Evolutionary conservation across 2,797 vertebrate species (phyloP), one percentile per base, ranked within the genome.

Genomic region (Cynopterus sphinx): DNA sequence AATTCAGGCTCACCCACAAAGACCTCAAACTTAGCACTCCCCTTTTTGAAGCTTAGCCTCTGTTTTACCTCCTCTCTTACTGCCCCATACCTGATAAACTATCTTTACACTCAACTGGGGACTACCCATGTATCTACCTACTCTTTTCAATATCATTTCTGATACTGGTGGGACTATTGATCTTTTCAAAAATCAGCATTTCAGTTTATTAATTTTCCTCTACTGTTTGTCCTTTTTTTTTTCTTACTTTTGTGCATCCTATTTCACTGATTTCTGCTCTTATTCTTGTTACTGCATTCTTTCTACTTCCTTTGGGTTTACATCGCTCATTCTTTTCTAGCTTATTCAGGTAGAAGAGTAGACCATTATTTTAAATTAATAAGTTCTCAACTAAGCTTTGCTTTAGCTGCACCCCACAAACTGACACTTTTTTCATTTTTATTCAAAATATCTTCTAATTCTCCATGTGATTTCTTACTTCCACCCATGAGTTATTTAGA

Each of bases 241-340:
- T 49, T 49, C 49, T 49, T 49, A 16, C 49, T 49, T 53, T 74
- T 78, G 28, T 28, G 43, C 49, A 90, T 74, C 87, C 41, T 51
- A 16, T 57, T 75, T 75, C 49, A 67, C n/a, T 92, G 31, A 78
- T 61, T 85, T 93, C 49, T 87, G 41, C 9, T 41, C 13, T 28
- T 39, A 12, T 55, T 9, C 26, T 51, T 79, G 65, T 88, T 67
- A 77, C 1, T 85, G 11, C 17, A 57, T 89, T 85, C 51, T 36
- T 77, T 81, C 63, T 82, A 63, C 21, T 70, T 70, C 65, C 71
- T 67, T 73, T 59, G 61, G 49, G 31, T 53, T 59, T 74, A 75
- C 65, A 63, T 88, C 78, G 65, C 51, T 86, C 79, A 49, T 90
- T 75, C 63, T 88, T 84, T 84, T 63, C 83, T 63, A 36, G n/a